phyloP scores from a whole-genome alignment of 2,797 vertebrate genomes.

The Delichon dasypus region DNA sequence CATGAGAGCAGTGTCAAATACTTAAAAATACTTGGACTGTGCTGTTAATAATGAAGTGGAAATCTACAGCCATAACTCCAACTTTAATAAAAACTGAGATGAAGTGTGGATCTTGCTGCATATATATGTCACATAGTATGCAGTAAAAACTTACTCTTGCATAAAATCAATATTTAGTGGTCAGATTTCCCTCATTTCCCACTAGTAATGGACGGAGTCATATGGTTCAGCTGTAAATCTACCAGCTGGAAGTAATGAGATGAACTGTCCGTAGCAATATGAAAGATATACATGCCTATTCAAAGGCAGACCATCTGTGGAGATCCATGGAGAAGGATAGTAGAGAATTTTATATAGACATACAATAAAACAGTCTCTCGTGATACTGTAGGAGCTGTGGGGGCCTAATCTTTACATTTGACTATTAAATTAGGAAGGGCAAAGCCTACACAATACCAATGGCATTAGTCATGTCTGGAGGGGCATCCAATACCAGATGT shows the following conservation, averaged over 20 bases:
- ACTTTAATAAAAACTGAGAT: conserved; percentile 2
- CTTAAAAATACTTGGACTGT: not conserved
- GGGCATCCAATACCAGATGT: conserved; percentile 80
- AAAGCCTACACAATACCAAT: conserved; percentile 77
- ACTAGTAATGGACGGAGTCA: conserved; percentile 21
- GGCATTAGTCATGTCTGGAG: conserved; percentile 80
- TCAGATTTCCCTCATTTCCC: not conserved
- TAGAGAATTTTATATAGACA: conserved; percentile 36
- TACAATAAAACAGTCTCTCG: conserved; percentile 32
- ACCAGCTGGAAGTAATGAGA: conserved; percentile 55
- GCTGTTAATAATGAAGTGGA: not conserved
- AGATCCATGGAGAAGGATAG: not conserved
- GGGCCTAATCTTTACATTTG: conserved; percentile 69
- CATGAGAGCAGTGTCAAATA: not conserved
- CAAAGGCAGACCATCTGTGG: conserved; percentile 58
- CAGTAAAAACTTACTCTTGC: not conserved
- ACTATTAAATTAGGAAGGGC: conserved; percentile 77
- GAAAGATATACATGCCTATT: conserved; percentile 38
- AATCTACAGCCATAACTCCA: not conserved
- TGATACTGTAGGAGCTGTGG: conserved; percentile 26
- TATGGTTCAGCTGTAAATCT: conserved; percentile 27
- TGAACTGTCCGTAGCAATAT: conserved; percentile 39
- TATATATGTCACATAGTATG: not conserved
- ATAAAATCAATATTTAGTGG: conserved; percentile 35
- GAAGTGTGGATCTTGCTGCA: not conserved